Conservation (phyloP, 2,888 invertebrate species). For the Microchrysa polita region DNA sequence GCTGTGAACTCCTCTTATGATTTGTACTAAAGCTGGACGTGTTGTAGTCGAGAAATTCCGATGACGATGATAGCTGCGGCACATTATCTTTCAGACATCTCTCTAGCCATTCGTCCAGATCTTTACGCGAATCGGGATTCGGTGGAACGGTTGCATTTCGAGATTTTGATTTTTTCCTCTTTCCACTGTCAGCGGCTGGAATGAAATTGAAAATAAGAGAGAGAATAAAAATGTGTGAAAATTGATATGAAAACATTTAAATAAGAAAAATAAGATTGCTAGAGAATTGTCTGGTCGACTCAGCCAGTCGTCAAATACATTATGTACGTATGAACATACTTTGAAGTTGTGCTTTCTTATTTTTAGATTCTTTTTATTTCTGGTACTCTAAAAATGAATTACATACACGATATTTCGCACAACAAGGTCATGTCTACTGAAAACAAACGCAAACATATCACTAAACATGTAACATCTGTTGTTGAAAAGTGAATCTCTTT, state of each 20-base stretch:
- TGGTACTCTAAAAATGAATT: not conserved
- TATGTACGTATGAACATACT: not conserved
- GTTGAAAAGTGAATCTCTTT: not conserved
- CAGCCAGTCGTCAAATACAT: not conserved
- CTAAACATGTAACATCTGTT: conserved; percentile 7
- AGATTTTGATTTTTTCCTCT: conserved; percentile 62
- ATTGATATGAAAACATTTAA: not conserved
- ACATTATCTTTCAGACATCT: conserved; percentile 63
- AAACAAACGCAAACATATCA: not conserved
- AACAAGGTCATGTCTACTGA: not conserved
- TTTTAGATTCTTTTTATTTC: not conserved
- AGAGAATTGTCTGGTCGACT: too few species aligned
- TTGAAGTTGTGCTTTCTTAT: not conserved
- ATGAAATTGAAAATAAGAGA: conserved; percentile 32
- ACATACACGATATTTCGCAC: not conserved
- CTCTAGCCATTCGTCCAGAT: conserved; percentile 63
- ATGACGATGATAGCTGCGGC: conserved; percentile 62
- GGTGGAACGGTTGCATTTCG: conserved; percentile 56
- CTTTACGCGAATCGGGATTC: conserved; percentile 49
- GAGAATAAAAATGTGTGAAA: not conserved
- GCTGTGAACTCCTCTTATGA: conserved; percentile 47
- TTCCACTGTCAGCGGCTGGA: conserved; percentile 57
- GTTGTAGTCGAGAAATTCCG: conserved; percentile 63
- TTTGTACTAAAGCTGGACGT: conserved; percentile 55
- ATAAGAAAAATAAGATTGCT: not conserved